Percentiles rank a stretch among this genome's conserved stretches.
phyloP scores from a whole-genome alignment of 2,113 vertebrate species.

The Potamarius usumacintae region DNA sequence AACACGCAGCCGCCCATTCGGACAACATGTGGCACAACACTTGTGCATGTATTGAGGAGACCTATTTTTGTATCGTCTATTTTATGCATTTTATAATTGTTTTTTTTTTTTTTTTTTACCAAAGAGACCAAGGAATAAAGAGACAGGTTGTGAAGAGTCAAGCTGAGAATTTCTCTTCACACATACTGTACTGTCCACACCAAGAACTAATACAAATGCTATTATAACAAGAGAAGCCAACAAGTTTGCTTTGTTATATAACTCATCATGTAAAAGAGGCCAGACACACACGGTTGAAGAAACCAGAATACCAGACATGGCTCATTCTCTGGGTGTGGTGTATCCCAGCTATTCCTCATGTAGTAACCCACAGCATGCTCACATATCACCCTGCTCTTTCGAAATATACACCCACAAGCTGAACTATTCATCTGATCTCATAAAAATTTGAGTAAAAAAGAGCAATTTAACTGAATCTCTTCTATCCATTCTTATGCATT shows the following conservation, averaged over 20 bases:
- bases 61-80: slow-evolving; percentile 3
- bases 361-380: slow-evolving; percentile 43
- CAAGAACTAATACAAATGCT: background rate
- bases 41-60: background rate
- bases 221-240: background rate
- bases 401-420: background rate
- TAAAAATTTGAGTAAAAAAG: background rate
- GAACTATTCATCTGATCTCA: background rate
- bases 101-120: background rate
- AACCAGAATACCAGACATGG: slow-evolving; percentile 60
- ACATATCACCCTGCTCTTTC: background rate
- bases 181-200: background rate
- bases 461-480: background rate
- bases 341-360: slow-evolving; percentile 41
- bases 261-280: background rate
- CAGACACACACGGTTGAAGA: slow-evolving; percentile 54
- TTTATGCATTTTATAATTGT: background rate
- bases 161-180: background rate
- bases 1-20: background rate
- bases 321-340: slow-evolving; percentile 65
- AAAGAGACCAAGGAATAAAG: background rate
- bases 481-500: background rate
- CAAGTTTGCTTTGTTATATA: background rate
- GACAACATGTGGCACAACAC: background rate
- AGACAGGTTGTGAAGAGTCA: background rate